These are phyloP conservation scores for Tinea semifulvella DNA, from an alignment of 2,888 invertebrate genomes.

Conservation along the genomic window DNA sequence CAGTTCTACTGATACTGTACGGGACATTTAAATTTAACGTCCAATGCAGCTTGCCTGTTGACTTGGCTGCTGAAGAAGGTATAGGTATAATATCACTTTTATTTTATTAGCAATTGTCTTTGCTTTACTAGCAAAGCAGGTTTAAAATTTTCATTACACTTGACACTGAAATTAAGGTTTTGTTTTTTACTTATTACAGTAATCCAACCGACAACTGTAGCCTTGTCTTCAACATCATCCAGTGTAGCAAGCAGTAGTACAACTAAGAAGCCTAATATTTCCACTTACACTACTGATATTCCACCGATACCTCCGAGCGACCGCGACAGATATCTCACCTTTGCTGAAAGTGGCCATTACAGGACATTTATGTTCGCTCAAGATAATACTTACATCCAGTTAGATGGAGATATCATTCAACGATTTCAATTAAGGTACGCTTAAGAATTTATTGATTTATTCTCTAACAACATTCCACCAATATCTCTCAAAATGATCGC, in stretches of 20 bases:
- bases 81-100: constrained; percentile 35
- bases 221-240: constrained; percentile 29
- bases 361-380: constrained; percentile 93
- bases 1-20: constrained; percentile 50
- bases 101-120: not conserved
- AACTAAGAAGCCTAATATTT: constrained; percentile 24
- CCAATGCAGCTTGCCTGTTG: constrained; percentile 48
- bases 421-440: constrained; percentile 86
- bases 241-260: constrained; percentile 38
- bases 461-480: constrained; percentile 63
- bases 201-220: constrained; percentile 41
- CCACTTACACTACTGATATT: constrained; percentile 50
- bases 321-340: constrained; percentile 82
- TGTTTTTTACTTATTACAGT: constrained; percentile 30
- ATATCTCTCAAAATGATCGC: constrained; percentile 79
- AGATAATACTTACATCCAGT: constrained; percentile 89
- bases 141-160: too few species aligned
- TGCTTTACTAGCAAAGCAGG: too few species aligned
- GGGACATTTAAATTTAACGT: constrained; percentile 61
- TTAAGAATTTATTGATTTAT: too few species aligned
- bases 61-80: constrained; percentile 52
- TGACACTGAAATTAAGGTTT: too few species aligned
- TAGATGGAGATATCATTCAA: constrained; percentile 90
- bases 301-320: constrained; percentile 77
- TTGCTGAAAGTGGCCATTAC: constrained; percentile 84